Evolutionary conservation across 2,888 invertebrate species (phyloP).

Genomic region (Hanleya hanleyi): DNA sequence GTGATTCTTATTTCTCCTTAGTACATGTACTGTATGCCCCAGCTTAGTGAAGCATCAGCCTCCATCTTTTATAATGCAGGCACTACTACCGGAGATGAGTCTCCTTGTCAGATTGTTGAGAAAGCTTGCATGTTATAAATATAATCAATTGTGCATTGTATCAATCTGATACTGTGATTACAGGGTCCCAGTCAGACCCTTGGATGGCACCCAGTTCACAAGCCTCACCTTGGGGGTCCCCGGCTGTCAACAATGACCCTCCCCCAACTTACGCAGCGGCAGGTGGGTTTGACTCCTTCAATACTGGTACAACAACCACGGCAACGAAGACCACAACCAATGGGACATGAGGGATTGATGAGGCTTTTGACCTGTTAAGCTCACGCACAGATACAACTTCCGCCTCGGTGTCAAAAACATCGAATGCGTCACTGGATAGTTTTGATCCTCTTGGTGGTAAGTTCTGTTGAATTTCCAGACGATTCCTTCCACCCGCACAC

Average conservation of each 20-base stretch:
- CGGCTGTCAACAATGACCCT: constrained; percentile 17
- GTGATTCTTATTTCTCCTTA: too few relatives aligned
- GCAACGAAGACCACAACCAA: too few relatives aligned
- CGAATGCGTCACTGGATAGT: constrained; percentile 45
- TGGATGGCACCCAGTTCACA: constrained; percentile 79
- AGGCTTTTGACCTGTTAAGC: constrained; percentile 68
- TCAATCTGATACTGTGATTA: constrained; percentile 14
- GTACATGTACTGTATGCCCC: too few relatives aligned
- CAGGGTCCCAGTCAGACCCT: constrained; percentile 77
- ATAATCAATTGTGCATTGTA: too few relatives aligned
- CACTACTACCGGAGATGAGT: too few relatives aligned
- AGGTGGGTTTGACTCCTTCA: not conserved
- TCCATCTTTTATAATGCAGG: too few relatives aligned
- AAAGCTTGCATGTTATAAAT: too few relatives aligned
- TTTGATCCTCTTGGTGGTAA: constrained; percentile 62
- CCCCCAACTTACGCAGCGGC: not conserved
- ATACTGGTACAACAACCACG: constrained; percentile 22
- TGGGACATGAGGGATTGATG: constrained; percentile 58
- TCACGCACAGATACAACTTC: constrained; percentile 39
- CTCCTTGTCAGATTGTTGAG: too few relatives aligned
- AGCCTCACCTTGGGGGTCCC: constrained; percentile 33
- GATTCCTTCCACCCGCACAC: too few relatives aligned
- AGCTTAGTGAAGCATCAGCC: too few relatives aligned
- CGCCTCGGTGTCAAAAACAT: constrained; percentile 50
- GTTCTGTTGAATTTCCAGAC: too few relatives aligned